Evolutionary conservation across 2,888 invertebrate genomes (phyloP).

Genomic region (Nephrotoma flavescens): DNA sequence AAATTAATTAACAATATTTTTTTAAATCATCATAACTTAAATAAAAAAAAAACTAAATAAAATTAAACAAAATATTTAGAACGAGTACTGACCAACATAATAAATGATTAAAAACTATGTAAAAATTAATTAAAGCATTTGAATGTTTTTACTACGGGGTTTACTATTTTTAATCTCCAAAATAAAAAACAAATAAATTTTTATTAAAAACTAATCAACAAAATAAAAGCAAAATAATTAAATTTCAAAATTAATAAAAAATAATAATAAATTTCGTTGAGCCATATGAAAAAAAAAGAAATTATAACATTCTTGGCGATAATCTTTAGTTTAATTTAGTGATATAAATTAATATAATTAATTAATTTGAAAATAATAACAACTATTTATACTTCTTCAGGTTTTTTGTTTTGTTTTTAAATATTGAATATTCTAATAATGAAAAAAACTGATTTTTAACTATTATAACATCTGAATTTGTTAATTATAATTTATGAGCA

Average conservation of each 20-base stretch:
- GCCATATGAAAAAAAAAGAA: not conserved
- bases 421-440: not conserved
- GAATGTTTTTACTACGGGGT: not conserved
- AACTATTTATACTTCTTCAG: conserved; percentile 6
- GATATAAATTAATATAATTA: not conserved
- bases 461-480: not conserved
- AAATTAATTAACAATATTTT: not conserved
- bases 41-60: not conserved
- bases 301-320: conserved; percentile 1
- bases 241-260: not conserved
- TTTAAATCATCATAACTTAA: not conserved
- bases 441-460: not conserved
- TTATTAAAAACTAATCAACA: not conserved
- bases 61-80: not conserved
- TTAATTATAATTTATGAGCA: conserved; percentile 30
- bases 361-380: not conserved
- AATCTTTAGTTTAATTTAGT: not conserved
- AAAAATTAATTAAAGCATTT: not conserved
- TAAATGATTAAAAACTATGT: not conserved
- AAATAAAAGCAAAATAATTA: not conserved
- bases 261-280: not conserved
- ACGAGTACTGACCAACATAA: not conserved
- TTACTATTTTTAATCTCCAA: not conserved
- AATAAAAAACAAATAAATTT: not conserved
- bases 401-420: not conserved